These are phyloP conservation scores for Atrichornis clamosus DNA, from an alignment of 2,113 vertebrate species.

Conservation along the genomic window DNA sequence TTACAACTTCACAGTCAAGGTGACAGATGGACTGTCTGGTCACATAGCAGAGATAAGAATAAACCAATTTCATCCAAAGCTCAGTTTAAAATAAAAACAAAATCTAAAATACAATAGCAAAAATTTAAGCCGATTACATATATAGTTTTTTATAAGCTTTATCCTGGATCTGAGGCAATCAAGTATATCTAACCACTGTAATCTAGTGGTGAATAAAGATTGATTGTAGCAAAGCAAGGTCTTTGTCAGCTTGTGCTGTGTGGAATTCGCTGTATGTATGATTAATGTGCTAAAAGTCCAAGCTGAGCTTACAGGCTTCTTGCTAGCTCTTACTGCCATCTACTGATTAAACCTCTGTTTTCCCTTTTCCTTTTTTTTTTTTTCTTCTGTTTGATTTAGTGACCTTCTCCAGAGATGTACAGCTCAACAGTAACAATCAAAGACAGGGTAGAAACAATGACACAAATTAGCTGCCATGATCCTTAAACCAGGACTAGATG, in stretches of 20 bases:
- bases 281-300: conserved; percentile 40
- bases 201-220: conserved; percentile 71
- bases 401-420: neutral
- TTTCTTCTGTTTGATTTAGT: neutral
- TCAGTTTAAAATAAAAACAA: neutral
- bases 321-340: conserved; percentile 71
- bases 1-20: neutral
- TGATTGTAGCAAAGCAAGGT: conserved; percentile 73
- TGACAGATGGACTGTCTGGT: neutral
- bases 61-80: neutral
- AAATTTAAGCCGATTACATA: conserved; percentile 9
- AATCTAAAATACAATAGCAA: neutral
- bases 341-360: neutral
- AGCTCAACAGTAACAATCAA: neutral
- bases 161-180: conserved; percentile 59
- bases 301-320: neutral
- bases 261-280: conserved; percentile 53
- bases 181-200: conserved; percentile 67
- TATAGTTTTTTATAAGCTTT: conserved; percentile 55
- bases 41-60: neutral
- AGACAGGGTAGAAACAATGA: neutral
- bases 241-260: conserved; percentile 66
- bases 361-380: rapidly evolving
- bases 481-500: neutral
- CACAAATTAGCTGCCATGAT: neutral